Conservation (phyloP, 1,140 invertebrate genomes). For the Camponotus floridanus region DNA sequence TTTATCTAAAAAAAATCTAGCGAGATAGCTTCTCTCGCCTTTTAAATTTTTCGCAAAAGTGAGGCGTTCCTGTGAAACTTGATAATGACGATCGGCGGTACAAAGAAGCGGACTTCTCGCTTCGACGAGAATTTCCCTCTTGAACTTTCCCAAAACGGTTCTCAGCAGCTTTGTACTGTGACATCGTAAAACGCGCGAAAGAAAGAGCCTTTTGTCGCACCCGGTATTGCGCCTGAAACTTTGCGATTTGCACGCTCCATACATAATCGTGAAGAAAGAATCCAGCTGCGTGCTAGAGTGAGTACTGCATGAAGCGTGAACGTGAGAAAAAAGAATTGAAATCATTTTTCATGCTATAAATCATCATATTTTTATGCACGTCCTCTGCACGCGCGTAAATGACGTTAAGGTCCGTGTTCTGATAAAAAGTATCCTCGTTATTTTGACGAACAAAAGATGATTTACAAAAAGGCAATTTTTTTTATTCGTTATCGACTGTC, state of each 20-base stretch:
- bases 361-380: not conserved
- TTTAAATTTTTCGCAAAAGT: slow-evolving; percentile 31
- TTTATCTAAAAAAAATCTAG: slow-evolving; percentile 3
- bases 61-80: slow-evolving; percentile 46
- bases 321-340: not conserved
- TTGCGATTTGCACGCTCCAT: slow-evolving; percentile 47
- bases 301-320: not conserved
- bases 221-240: slow-evolving; percentile 27
- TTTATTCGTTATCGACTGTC: not conserved
- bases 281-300: not conserved
- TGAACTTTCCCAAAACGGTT: slow-evolving; percentile 48
- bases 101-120: slow-evolving; percentile 24
- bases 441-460: not conserved
- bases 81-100: slow-evolving; percentile 57
- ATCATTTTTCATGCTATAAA: not conserved
- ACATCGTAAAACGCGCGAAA: slow-evolving; percentile 25
- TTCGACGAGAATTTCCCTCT: slow-evolving; percentile 46
- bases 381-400: not conserved
- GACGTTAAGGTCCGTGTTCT: not conserved
- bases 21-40: slow-evolving; percentile 8
- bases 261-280: slow-evolving; percentile 41
- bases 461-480: slow-evolving; percentile 1
- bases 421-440: not conserved
- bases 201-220: slow-evolving; percentile 44
- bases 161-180: slow-evolving; percentile 20